A percentile compares a stretch with the other conserved stretches of the same genome.
These are phyloP conservation scores for Nomada goodeniana DNA, from an alignment of 2,888 invertebrate species.

Conservation along the genomic window DNA sequence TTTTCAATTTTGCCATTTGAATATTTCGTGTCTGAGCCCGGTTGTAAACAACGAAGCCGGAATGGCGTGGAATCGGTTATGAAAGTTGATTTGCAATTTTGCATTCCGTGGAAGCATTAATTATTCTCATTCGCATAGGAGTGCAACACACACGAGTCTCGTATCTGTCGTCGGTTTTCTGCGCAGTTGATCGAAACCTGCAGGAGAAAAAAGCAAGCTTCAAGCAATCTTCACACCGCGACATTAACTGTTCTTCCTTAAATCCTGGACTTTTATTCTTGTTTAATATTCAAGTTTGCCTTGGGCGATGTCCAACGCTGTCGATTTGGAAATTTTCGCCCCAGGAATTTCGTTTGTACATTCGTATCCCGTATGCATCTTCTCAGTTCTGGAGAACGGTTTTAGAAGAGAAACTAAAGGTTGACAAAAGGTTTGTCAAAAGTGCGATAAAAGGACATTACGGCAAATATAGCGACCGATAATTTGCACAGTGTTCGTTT, in stretches of 20 bases:
- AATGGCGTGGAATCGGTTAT: background rate
- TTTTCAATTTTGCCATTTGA: background rate
- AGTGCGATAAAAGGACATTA: background rate
- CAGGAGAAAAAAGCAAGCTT: background rate
- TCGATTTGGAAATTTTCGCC: slow-evolving; percentile 22
- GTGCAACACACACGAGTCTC: background rate
- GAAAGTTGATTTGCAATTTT: slow-evolving; percentile 16
- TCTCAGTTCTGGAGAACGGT: background rate
- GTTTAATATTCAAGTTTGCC: slow-evolving; percentile 56
- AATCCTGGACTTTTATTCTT: slow-evolving; percentile 54
- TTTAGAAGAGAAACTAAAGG: background rate
- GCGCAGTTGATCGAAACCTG: background rate
- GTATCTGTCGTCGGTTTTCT: background rate
- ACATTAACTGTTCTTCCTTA: slow-evolving; percentile 15
- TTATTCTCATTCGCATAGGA: slow-evolving; percentile 2
- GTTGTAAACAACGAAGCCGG: background rate
- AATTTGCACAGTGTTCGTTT: too few species aligned
- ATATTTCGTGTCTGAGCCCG: background rate
- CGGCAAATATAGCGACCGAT: too few species aligned
- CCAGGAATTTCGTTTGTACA: slow-evolving; percentile 7
- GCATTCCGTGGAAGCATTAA: background rate
- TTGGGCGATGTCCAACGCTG: slow-evolving; percentile 33
- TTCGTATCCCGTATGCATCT: background rate
- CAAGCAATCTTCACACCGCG: background rate
- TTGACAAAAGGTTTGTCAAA: too few species aligned